These are phyloP conservation scores for Pseudachorutes palmiensis DNA, from an alignment of 1,140 invertebrate genomes.

Conservation along the genomic window DNA sequence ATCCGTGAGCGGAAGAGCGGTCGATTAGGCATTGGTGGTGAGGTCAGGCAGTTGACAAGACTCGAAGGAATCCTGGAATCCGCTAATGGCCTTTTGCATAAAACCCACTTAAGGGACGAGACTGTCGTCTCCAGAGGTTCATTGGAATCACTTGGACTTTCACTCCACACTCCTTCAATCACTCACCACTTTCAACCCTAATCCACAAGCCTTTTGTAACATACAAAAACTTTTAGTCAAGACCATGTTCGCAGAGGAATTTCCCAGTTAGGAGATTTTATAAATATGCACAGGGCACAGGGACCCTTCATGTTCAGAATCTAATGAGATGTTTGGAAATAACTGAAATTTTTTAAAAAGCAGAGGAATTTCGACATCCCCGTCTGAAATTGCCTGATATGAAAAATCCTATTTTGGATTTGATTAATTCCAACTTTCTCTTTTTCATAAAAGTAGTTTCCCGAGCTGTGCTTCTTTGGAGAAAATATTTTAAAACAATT, in stretches of 20 bases:
- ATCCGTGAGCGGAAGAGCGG: slow-evolving; percentile 1
- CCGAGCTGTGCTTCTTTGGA: neutral
- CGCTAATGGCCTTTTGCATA: neutral
- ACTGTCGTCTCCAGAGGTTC: neutral
- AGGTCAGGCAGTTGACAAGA: neutral
- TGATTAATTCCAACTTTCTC: slow-evolving; percentile 5
- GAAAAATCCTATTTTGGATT: neutral
- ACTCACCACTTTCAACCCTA: neutral
- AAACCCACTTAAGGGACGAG: too few species aligned
- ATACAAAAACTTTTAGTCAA: neutral
- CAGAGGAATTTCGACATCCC: too few species aligned
- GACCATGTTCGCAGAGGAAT: too few species aligned
- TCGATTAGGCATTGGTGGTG: slow-evolving; percentile 10
- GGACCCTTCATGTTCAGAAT: too few species aligned
- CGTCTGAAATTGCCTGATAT: too few species aligned
- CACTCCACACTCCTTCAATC: neutral
- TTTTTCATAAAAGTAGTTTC: too few species aligned
- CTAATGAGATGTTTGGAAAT: too few species aligned
- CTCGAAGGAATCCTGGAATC: neutral
- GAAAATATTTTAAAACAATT: neutral
- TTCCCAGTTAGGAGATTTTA: too few species aligned
- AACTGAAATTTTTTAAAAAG: too few species aligned
- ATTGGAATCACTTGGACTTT: neutral
- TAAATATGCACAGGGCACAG: too few species aligned
- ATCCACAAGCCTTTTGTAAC: neutral